Evolutionary conservation across 2,797 vertebrate species (phyloP).

Genomic region (Streptopelia turtur): DNA sequence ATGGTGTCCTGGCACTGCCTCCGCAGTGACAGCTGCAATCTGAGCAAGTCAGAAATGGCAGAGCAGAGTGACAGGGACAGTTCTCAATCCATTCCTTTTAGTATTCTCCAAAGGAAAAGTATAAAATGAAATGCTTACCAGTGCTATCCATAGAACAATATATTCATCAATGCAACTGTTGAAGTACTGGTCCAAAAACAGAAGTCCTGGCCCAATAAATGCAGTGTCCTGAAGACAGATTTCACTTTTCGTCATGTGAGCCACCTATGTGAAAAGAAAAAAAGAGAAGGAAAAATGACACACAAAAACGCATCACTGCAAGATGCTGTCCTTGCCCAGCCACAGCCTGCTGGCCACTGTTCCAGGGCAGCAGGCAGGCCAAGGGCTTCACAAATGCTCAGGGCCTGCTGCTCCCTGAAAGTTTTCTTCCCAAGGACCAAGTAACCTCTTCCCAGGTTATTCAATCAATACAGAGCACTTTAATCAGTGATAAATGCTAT

Average conservation of each 20-base stretch:
- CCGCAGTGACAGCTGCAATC: not conserved
- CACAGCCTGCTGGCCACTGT: not conserved
- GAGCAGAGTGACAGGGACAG: not conserved
- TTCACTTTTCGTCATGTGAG: conserved; percentile 98
- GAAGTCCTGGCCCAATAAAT: conserved; percentile 93
- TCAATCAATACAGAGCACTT: not conserved
- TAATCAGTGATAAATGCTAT: not conserved
- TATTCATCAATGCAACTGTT: conserved; percentile 94
- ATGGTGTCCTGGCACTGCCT: not conserved
- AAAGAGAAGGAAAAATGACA: not conserved
- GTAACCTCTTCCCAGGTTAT: not conserved
- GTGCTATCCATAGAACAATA: conserved; percentile 92
- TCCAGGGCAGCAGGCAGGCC: not conserved
- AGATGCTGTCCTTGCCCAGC: not conserved
- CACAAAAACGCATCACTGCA: not conserved
- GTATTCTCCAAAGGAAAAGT: not conserved
- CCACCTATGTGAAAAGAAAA: conserved; percentile 78
- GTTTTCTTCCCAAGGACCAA: not conserved
- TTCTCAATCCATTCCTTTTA: not conserved
- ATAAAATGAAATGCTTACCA: conserved; percentile 78
- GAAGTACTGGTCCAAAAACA: conserved; percentile 98
- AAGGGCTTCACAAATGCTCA: not conserved
- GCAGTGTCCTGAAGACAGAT: conserved; percentile 91
- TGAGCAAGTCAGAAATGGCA: not conserved
- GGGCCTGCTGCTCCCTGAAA: not conserved